A percentile compares a stretch with the other conserved stretches of the same genome.
These are phyloP conservation scores for Candidula unifasciata DNA, from an alignment of 2,888 invertebrate genomes.

Conservation along the genomic window DNA sequence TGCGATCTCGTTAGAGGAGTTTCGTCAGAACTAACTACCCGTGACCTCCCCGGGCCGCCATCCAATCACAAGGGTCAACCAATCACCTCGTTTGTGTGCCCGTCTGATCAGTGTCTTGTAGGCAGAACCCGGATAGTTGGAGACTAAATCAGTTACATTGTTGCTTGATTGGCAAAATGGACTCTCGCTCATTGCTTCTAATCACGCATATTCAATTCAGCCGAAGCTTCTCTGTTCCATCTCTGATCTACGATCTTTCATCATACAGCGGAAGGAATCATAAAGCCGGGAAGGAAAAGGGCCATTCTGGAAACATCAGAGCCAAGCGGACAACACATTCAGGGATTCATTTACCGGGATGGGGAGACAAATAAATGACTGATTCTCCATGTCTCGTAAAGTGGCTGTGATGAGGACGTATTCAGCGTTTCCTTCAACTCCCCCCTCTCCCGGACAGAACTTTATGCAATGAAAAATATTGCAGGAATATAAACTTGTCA, in stretches of 20 bases:
- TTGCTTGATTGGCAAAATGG: constrained; percentile 32
- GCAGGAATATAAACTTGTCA: too few species aligned
- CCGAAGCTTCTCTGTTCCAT: not conserved
- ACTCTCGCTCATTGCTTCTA: constrained; percentile 9
- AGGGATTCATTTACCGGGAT: too few species aligned
- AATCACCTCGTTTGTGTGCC: constrained; percentile 30
- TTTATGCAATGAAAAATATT: too few species aligned
- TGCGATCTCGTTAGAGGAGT: constrained; percentile 20
- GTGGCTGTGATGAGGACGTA: too few species aligned
- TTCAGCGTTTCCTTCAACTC: too few species aligned
- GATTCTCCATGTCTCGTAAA: too few species aligned
- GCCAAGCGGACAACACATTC: too few species aligned
- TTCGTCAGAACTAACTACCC: constrained; percentile 42
- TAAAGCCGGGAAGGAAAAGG: too few species aligned
- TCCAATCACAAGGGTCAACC: constrained; percentile 35
- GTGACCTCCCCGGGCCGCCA: constrained; percentile 32
- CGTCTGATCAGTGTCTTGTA: constrained; percentile 22
- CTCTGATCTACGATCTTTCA: constrained; percentile 22
- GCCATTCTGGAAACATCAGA: too few species aligned
- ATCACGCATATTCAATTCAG: constrained; percentile 36
- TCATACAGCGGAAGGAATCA: constrained; percentile 13
- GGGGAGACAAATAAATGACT: too few species aligned
- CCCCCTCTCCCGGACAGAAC: too few species aligned
- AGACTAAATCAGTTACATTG: constrained; percentile 40
- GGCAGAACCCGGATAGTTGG: constrained; percentile 1